Conservation (phyloP, 2,797 vertebrate genomes). For the Paramormyrops hopkinsi region DNA sequence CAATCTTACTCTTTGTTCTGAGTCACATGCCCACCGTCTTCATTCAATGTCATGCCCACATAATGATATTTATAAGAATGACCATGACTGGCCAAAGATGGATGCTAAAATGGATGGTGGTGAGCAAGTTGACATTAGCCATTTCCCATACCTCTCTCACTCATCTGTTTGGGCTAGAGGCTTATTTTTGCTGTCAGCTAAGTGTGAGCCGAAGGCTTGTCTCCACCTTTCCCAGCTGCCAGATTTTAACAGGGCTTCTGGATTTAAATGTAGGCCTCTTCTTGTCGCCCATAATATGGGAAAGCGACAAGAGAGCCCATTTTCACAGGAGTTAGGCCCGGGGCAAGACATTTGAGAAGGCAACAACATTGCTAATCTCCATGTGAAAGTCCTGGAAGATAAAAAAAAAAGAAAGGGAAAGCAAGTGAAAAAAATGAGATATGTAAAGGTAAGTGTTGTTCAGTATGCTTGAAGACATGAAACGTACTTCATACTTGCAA, state of each 20-base stretch:
- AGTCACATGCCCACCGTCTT: neutral
- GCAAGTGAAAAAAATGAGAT: neutral
- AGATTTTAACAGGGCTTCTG: neutral
- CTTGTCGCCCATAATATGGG: neutral
- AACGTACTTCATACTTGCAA: neutral
- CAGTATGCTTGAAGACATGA: neutral
- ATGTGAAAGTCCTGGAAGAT: conserved; percentile 9
- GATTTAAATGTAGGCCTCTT: conserved; percentile 13
- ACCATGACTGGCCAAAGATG: neutral
- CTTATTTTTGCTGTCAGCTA: neutral
- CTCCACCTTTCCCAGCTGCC: neutral
- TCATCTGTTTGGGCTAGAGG: neutral
- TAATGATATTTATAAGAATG: neutral
- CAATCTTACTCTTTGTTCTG: neutral
- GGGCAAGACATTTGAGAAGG: conserved; percentile 13
- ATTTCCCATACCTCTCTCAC: neutral
- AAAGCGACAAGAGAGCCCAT: conserved; percentile 5
- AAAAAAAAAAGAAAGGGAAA: neutral
- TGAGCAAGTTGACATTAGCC: neutral
- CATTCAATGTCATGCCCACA: neutral
- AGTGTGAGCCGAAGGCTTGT: neutral
- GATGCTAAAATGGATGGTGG: neutral
- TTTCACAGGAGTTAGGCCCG: conserved; percentile 7
- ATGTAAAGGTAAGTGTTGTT: conserved; percentile 11
- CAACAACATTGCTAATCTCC: conserved; percentile 3